Percentiles rank a stretch among this genome's conserved stretches.
Evolutionary conservation across 2,797 vertebrate genomes (phyloP).

Genomic region (Pagetopsis macropterus): DNA sequence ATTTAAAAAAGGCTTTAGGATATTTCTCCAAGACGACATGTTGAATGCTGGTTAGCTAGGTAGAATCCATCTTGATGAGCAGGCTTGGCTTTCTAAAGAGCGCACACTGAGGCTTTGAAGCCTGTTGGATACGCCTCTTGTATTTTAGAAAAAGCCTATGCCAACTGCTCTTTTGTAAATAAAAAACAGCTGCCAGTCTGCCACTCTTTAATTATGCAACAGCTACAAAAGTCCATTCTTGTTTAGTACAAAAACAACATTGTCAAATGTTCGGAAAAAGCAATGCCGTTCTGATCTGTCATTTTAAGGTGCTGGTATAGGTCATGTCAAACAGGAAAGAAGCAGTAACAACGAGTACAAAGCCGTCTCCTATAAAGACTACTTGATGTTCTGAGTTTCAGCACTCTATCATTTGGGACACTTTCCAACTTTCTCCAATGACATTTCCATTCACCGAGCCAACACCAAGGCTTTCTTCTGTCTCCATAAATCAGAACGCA

Average conservation of each 20-base stretch:
- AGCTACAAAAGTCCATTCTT: slow-evolving; percentile 62
- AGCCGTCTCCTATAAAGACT: slow-evolving; percentile 32
- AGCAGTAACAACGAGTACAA: slow-evolving; percentile 62
- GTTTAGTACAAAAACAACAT: slow-evolving; percentile 85
- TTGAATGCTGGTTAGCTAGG: slow-evolving; percentile 33
- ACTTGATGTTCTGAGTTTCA: slow-evolving; percentile 29
- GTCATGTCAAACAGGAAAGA: slow-evolving; percentile 64
- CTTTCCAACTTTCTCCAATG: slow-evolving; percentile 1
- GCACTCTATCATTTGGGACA: not conserved
- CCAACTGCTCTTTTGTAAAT: slow-evolving; percentile 17
- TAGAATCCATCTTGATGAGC: slow-evolving; percentile 25
- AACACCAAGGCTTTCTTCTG: slow-evolving; percentile 6
- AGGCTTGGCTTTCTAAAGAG: slow-evolving; percentile 16
- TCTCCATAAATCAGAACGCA: not conserved
- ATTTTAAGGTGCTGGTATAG: slow-evolving; percentile 84
- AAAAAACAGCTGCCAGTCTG: slow-evolving; percentile 22
- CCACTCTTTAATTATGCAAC: slow-evolving; percentile 55
- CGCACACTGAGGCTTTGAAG: not conserved
- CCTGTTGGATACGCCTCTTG: slow-evolving; percentile 13
- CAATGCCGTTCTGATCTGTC: slow-evolving; percentile 74
- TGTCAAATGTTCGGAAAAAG: slow-evolving; percentile 73
- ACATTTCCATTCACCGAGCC: slow-evolving; percentile 39
- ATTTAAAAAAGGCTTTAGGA: slow-evolving; percentile 63
- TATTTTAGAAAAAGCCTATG: slow-evolving; percentile 26
- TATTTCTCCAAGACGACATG: slow-evolving; percentile 27